Base-by-base conservation (phyloP, 2,888 invertebrate genomes). In the Dendrolimus pini region DNA sequence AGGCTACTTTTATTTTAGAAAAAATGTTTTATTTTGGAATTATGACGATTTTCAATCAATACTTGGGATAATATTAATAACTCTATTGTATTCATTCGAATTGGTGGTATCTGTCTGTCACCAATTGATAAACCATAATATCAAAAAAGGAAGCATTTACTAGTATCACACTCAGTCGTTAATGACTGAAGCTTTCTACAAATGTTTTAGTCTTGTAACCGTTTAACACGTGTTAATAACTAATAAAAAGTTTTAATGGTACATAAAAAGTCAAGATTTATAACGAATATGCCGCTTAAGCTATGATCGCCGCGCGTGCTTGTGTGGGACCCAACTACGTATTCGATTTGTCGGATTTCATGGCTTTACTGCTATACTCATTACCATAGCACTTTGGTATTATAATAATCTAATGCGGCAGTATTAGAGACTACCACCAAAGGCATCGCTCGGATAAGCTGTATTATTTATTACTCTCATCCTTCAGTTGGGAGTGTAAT, bases 261-360 rank as follows among this genome's bases (percentile, higher is more conserved):
- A 83, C 88, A 89, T 90, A 88, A 90, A 90, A 90, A 87, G 83
- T 83, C 78, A 78, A 85, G 89, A 90, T 90, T 89, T 88, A 90
- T 84, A 85, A 83, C 84, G 82, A 80, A 83, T 79, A 78, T 76
- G 76, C 83, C 83, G 82, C 80, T 77, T 80, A 80, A 79, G 77
- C 76, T 82, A 82, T 84, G 82, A 85, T 83, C 80, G 75, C 68
- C 78, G 74, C 79, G 77, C 81, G 83, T 78, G 82, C 75, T 65
- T 62, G 62, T 62, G 9, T 47, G 47, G 47, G 47, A 47, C 47
- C 47, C 2, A 47, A 2, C 47, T 12, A 47, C 47, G 9, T 12
- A 47, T 47, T 47, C 47, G 9, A 47, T 47, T 47, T 47, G 47
- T 71, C 67, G 61, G 68, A 69, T 78, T 80, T 78, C 77, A 80